phyloP scores from a whole-genome alignment of 2,113 vertebrate genomes.

The Boulengeromyrus knoepffleri region DNA sequence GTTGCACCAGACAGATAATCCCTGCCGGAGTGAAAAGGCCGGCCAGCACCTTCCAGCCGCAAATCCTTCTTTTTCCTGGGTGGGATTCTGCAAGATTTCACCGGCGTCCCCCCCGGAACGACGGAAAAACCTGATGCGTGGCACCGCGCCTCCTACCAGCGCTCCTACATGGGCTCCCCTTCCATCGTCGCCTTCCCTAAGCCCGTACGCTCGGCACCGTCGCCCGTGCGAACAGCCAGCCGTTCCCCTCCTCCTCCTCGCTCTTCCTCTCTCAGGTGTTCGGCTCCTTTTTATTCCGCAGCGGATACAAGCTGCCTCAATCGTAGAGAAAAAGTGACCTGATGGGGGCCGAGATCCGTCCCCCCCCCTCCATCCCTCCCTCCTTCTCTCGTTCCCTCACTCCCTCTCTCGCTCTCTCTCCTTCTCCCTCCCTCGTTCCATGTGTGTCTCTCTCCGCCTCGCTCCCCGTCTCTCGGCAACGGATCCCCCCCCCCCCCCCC shows the following conservation, averaged over 20 bases:
- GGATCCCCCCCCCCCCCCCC: constrained; percentile 46
- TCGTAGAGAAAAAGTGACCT: constrained; percentile 40
- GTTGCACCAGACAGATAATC: constrained; percentile 48
- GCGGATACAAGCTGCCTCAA: constrained; percentile 42
- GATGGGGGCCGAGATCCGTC: constrained; percentile 35
- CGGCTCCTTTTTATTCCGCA: constrained; percentile 16
- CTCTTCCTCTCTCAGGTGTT: constrained; percentile 12
- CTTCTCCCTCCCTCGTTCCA: constrained; percentile 28
- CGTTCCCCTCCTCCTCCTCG: constrained; percentile 24
- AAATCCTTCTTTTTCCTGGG: constrained; percentile 15
- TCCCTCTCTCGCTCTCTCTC: constrained; percentile 23
- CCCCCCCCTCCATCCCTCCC: constrained; percentile 27
- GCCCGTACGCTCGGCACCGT: constrained; percentile 21
- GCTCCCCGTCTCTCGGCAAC: constrained; percentile 49
- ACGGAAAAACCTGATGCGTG: background rate
- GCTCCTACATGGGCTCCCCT: background rate
- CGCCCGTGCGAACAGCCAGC: constrained; percentile 13
- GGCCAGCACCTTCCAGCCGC: background rate
- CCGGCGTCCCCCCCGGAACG: background rate
- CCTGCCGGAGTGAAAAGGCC: background rate
- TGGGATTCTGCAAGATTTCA: constrained; percentile 16
- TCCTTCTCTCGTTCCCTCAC: constrained; percentile 40
- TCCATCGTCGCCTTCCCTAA: constrained; percentile 23
- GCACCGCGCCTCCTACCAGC: background rate
- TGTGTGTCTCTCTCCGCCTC: constrained; percentile 19